Base-by-base conservation (phyloP, 2,113 vertebrate species). In the Turnix velox region DNA sequence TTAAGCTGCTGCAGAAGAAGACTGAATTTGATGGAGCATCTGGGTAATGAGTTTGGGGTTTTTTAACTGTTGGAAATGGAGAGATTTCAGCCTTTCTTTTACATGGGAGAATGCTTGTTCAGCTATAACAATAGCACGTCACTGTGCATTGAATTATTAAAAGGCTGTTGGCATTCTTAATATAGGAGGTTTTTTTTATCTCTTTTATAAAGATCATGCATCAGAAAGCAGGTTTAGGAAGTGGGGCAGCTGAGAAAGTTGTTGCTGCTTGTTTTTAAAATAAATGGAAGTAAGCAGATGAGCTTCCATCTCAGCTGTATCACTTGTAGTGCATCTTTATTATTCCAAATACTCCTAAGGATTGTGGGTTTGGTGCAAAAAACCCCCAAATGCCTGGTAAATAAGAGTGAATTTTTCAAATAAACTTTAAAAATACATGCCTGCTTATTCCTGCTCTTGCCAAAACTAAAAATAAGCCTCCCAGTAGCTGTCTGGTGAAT, bases 401-500 rank as follows among this genome's bases (percentile, higher is more conserved):
- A 92, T 20, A 57, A 57, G 45, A 89, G 65, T 59, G 33, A 85
- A 84, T 81, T 91, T 94, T 87, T 84, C 58, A 84, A 94, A 95
- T 68, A 87, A 72, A 66, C 88, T 62, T 79, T 54, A 37, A 87
- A 91, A 96, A 43, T 93, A 66, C 74, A 87, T 66, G 42, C 39
- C 63, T 93, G 43, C 78, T 73, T 92, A 35, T 89, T 94, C 59
- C 33, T 80, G 33, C 67, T 59, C 59, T 84, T 61, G 42, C 71
- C 84, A 78, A 88, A 87, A 78, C 87, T 87, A 94, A 93, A 94
- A 95, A 95, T 95, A 96, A 73, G 63, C 23, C 54, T 87, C 33
- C 59, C 67, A 72, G 71, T 75, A 67, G 78, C 84, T 90, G 48
- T 54, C 68, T 65, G 82, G 79, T 96, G 95, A 95, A 90, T 96